Evolutionary conservation across 1,140 invertebrate species (phyloP).

Genomic region (Leptonema lineaticorne): DNA sequence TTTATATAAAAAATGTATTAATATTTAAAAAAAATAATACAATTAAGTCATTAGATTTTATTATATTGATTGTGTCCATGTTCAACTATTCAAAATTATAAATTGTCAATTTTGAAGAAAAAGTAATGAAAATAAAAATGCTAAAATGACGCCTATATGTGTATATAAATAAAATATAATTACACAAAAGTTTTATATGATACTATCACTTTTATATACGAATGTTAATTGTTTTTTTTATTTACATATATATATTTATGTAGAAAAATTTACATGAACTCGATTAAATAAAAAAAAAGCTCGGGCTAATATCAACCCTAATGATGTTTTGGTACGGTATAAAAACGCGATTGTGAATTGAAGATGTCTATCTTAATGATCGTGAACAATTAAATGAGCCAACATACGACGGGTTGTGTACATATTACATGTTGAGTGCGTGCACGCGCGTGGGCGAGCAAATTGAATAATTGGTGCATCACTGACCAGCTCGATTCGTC

Average conservation of each 20-base stretch:
- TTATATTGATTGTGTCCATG: no score
- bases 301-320: not conserved
- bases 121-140: no score
- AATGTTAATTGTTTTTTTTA: not conserved
- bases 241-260: not conserved
- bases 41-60: no score
- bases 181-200: no score
- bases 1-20: not conserved
- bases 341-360: conserved; percentile 8
- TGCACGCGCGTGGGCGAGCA: conserved; percentile 21
- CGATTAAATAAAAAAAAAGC: not conserved
- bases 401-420: not conserved
- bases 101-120: no score
- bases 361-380: conserved; percentile 30
- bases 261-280: not conserved
- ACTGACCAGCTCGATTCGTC: conserved; percentile 24
- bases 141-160: no score
- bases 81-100: no score
- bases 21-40: not conserved
- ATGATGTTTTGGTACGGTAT: not conserved
- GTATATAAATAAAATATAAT: no score
- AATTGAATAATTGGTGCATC: conserved; percentile 34
- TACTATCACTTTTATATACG: no score
- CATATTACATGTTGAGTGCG: not conserved
- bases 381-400: conserved; percentile 11